Conservation (phyloP, 2,888 invertebrate genomes). For the Diogma glabrata region DNA sequence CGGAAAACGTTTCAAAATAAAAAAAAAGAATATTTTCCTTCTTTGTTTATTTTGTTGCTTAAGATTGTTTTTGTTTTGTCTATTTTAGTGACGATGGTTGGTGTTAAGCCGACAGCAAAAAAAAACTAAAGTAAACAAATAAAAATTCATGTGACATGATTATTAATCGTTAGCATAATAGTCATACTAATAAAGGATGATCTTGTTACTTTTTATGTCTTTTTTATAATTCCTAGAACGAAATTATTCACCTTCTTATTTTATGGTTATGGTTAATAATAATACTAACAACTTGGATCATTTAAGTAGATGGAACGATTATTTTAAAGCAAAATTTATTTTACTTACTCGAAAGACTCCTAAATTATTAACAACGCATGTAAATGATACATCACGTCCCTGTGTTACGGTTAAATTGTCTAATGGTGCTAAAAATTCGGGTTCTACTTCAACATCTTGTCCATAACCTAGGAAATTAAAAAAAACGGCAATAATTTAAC, state of each 20-base stretch:
- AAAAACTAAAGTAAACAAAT: neutral
- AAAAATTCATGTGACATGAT: constrained; percentile 7
- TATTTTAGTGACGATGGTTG: too few relatives aligned
- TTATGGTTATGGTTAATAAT: too few relatives aligned
- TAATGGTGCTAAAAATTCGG: constrained; percentile 72
- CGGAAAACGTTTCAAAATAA: too few relatives aligned
- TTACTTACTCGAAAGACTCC: constrained; percentile 69
- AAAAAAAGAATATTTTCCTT: too few relatives aligned
- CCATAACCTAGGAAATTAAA: constrained; percentile 49
- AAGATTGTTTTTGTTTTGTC: too few relatives aligned
- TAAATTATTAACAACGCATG: constrained; percentile 82
- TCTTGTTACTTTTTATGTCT: constrained; percentile 7
- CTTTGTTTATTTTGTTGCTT: too few relatives aligned
- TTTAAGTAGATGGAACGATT: too few relatives aligned
- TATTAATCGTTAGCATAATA: constrained; percentile 7
- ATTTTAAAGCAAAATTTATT: neutral
- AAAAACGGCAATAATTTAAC: neutral
- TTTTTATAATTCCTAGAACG: too few relatives aligned
- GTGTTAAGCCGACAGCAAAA: too few relatives aligned
- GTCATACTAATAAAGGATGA: constrained; percentile 8
- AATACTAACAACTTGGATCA: too few relatives aligned
- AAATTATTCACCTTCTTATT: too few relatives aligned
- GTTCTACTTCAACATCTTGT: constrained; percentile 53
- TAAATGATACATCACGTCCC: constrained; percentile 79
- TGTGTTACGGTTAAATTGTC: constrained; percentile 80